Conservation (phyloP, 2,797 vertebrate species). For the Nothura maculosa region DNA sequence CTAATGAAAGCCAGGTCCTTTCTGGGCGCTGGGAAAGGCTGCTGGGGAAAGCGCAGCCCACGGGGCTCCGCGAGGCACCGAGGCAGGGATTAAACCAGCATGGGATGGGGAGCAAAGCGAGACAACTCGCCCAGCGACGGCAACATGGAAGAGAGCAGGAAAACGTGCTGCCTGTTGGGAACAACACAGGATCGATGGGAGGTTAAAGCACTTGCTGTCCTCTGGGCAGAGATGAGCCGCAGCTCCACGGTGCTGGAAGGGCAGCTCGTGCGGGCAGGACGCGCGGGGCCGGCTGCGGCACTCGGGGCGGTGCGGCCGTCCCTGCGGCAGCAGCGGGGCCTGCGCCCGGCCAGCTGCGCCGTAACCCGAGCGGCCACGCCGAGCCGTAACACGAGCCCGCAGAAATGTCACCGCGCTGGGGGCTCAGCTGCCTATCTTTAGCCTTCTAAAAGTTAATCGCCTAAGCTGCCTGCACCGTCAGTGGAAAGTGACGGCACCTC, state of each 20-base stretch:
- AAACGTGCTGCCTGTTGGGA: neutral
- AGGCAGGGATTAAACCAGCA: neutral
- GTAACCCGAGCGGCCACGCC: neutral
- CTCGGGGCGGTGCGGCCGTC: too few species aligned
- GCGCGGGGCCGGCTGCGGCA: too few species aligned
- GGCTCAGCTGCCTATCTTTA: conserved; percentile 49
- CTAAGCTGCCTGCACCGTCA: neutral
- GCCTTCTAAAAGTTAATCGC: neutral
- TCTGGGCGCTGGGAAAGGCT: conserved; percentile 17
- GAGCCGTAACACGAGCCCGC: neutral
- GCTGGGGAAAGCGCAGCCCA: conserved; percentile 34
- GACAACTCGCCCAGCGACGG: neutral
- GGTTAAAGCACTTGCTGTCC: rapidly evolving
- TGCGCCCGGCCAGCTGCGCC: conserved; percentile 36
- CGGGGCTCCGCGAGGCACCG: neutral
- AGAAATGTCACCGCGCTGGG: conserved; percentile 19
- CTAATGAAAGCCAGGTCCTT: conserved; percentile 55
- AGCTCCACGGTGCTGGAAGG: neutral
- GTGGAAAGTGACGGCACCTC: conserved; percentile 51
- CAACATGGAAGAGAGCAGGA: neutral
- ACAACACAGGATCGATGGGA: neutral
- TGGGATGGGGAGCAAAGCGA: neutral
- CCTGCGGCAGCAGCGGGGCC: too few species aligned
- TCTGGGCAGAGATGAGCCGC: neutral
- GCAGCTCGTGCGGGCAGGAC: too few species aligned